Evolutionary conservation across 1,140 invertebrate species (phyloP).

Genomic region (Aphidius ervi): DNA sequence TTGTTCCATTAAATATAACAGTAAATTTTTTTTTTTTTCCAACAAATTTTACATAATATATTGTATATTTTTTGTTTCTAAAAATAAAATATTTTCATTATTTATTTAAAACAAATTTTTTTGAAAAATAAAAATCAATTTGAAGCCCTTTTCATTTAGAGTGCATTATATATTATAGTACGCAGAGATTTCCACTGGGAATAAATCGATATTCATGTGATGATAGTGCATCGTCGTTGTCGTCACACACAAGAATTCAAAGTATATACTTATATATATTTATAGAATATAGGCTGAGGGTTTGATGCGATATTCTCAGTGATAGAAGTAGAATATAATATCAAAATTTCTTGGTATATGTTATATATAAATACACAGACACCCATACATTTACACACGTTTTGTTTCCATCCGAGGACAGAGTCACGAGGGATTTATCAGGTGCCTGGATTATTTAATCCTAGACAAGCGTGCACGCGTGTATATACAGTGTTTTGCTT

Average conservation of each 20-base stretch:
- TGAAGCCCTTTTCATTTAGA: too few species aligned
- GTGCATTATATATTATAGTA: too few species aligned
- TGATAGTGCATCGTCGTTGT: constrained; percentile 1
- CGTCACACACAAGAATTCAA: not conserved
- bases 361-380: not conserved
- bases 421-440: constrained; percentile 28
- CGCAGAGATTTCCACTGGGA: not conserved
- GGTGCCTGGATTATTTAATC: constrained; percentile 29
- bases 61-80: too few species aligned
- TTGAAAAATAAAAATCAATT: too few species aligned
- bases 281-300: constrained; percentile 6
- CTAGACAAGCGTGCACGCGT: constrained; percentile 13
- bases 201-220: constrained; percentile 13
- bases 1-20: too few species aligned
- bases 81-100: too few species aligned
- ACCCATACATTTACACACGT: constrained; percentile 3
- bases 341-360: constrained; percentile 13
- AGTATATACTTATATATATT: constrained; percentile 4
- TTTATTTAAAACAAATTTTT: too few species aligned
- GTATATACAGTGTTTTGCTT: too few species aligned
- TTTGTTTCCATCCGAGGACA: constrained; percentile 13
- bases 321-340: constrained; percentile 2
- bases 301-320: constrained; percentile 9
- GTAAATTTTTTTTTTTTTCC: too few species aligned
- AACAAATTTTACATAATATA: too few species aligned